Conservation (phyloP, 2,113 vertebrate genomes). For the Hyla sarda region DNA sequence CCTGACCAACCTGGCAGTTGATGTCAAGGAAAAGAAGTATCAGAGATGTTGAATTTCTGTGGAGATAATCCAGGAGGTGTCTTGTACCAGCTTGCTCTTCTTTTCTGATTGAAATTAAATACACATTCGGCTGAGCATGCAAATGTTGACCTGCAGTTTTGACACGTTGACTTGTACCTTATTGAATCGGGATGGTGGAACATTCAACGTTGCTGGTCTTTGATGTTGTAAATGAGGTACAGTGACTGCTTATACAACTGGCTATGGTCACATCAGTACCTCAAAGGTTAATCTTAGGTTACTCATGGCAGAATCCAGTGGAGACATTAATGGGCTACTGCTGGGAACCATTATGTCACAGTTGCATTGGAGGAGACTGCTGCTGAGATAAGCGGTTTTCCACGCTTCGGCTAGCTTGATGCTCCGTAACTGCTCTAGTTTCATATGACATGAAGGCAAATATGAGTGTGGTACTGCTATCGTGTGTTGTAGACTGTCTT, state of each 20-base stretch:
- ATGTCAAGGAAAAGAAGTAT: no score
- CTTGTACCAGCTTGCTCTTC: no score
- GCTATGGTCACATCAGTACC: background rate
- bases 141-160: background rate
- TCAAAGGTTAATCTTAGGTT: conserved; percentile 27
- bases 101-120: no score
- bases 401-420: background rate
- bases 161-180: background rate
- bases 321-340: conserved; percentile 20
- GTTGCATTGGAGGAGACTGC: background rate
- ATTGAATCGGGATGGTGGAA: no score
- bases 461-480: no score
- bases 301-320: conserved; percentile 12
- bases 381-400: conserved; percentile 1
- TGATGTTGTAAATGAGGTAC: background rate
- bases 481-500: no score
- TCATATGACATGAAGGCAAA: background rate
- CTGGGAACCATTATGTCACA: background rate
- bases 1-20: no score
- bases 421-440: background rate
- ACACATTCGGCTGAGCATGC: no score
- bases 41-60: no score
- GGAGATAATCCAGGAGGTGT: no score
- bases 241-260: background rate
- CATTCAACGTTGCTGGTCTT: background rate